Conservation (phyloP, 2,113 vertebrate species). For the Coracopsis vasa region DNA sequence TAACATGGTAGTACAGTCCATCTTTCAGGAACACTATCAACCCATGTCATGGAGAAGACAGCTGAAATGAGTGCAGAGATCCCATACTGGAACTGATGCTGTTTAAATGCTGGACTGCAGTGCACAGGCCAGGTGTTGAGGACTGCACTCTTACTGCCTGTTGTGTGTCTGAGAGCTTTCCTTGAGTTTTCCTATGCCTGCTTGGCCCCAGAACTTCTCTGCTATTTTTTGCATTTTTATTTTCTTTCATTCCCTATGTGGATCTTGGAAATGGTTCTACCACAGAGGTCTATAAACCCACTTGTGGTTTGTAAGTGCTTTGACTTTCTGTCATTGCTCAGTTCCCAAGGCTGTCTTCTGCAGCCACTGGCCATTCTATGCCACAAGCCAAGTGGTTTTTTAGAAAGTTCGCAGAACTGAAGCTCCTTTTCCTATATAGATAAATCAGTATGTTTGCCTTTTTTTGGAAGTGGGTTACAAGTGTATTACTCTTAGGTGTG, state of each 20-base stretch:
- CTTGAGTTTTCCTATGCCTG: neutral
- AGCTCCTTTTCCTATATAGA: neutral
- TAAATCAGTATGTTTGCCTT: neutral
- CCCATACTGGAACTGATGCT: neutral
- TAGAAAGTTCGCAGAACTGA: neutral
- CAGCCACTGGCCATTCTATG: neutral
- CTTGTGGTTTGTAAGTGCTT: neutral
- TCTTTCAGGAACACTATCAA: neutral
- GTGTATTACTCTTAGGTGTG: neutral
- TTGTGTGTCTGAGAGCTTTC: neutral
- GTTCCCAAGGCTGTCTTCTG: neutral
- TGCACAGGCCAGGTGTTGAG: neutral
- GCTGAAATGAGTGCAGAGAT: neutral
- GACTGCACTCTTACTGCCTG: neutral
- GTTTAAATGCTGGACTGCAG: neutral
- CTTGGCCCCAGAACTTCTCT: neutral
- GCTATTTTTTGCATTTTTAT: neutral
- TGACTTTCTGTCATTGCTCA: neutral
- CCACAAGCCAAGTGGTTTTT: neutral
- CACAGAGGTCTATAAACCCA: neutral
- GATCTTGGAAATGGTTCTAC: neutral
- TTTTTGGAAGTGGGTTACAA: neutral
- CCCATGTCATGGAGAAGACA: neutral
- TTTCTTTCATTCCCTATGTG: neutral
- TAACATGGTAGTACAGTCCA: accelerated